Evolutionary conservation across 2,113 vertebrate genomes (phyloP).

Genomic region (Cephalopterus ornatus): DNA sequence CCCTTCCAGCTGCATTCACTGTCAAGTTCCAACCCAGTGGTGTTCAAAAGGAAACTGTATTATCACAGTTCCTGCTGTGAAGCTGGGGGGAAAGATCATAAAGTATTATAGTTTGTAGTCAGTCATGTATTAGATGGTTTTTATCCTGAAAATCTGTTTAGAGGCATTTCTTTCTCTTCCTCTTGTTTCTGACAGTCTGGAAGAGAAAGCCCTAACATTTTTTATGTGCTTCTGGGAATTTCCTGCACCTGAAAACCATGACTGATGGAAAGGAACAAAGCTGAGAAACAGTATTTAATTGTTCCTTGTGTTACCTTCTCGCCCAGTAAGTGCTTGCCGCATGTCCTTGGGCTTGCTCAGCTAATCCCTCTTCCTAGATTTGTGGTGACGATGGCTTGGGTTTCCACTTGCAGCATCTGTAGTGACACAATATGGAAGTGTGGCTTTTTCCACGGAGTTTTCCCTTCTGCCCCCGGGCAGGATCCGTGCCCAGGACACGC

Average conservation of each 20-base stretch:
- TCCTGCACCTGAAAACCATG: background rate
- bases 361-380: background rate
- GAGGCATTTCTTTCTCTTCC: background rate
- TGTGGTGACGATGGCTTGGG: background rate
- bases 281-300: background rate
- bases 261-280: background rate
- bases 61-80: background rate
- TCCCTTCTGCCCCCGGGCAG: background rate
- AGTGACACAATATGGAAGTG: background rate
- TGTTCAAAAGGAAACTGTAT: background rate
- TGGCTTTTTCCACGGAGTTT: background rate
- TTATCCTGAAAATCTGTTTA: background rate
- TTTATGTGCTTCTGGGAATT: background rate
- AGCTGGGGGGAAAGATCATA: background rate
- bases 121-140: background rate
- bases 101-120: background rate
- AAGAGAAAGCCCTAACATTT: background rate
- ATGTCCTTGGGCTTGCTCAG: background rate
- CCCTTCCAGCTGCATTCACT: background rate
- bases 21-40: background rate
- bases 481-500: rapidly evolving
- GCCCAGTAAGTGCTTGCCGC: background rate
- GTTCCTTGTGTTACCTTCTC: background rate
- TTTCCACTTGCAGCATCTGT: background rate
- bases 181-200: background rate